Evolutionary conservation across 1,140 invertebrate species (phyloP).

Genomic region (Trichomalopsis sarcophagae): DNA sequence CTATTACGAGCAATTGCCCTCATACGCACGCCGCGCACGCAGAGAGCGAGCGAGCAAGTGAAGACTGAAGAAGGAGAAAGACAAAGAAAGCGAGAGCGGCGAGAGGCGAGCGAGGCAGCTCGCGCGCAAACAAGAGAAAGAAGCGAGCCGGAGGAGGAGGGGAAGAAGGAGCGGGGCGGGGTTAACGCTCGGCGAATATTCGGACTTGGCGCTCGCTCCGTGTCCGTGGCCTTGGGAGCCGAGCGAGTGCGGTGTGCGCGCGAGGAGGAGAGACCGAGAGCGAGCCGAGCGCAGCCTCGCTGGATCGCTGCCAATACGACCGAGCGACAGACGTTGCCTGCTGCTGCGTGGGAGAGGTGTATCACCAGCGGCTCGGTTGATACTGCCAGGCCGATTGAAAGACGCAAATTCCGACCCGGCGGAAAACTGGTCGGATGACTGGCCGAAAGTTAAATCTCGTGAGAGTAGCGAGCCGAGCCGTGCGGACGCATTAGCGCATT

Average conservation of each 20-base stretch:
- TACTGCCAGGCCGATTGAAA: neutral
- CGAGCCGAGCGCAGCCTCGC: constrained; percentile 58
- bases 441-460: constrained; percentile 26
- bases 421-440: neutral
- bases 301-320: constrained; percentile 66
- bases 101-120: neutral
- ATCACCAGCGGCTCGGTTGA: constrained; percentile 12
- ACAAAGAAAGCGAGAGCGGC: neutral
- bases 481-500: constrained; percentile 61
- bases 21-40: no score
- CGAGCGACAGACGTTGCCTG: constrained; percentile 64
- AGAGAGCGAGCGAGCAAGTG: neutral
- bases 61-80: neutral
- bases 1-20: neutral
- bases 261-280: constrained; percentile 35
- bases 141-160: constrained; percentile 16
- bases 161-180: constrained; percentile 46
- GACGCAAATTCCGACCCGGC: neutral
- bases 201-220: constrained; percentile 23
- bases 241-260: neutral
- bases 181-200: constrained; percentile 61
- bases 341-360: constrained; percentile 46
- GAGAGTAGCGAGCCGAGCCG: neutral
- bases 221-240: constrained; percentile 44
- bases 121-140: neutral